A percentile compares a stretch with the other conserved stretches of the same genome.
Conservation (phyloP, 2,888 invertebrate species). For the Flexamia atlantica region DNA sequence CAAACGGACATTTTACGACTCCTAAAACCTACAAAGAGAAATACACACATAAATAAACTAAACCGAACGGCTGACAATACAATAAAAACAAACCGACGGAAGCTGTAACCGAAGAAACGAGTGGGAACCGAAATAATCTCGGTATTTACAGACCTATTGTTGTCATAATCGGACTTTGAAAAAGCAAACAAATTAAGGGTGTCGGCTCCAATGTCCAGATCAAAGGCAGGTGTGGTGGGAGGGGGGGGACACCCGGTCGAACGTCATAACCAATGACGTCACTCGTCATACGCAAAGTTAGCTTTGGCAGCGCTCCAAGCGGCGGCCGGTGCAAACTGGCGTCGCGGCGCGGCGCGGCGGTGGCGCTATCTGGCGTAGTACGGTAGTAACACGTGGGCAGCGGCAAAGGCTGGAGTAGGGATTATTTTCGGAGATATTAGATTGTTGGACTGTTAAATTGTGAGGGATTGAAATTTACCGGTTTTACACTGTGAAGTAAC, state of each 20-base stretch:
- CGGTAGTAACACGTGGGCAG: constrained; percentile 17
- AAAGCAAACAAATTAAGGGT: constrained; percentile 40
- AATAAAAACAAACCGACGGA: not conserved
- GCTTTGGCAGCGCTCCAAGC: constrained; percentile 28
- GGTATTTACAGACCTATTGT: constrained; percentile 44
- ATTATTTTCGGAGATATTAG: too few species aligned
- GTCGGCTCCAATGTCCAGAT: constrained; percentile 45
- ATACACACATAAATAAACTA: constrained; percentile 6
- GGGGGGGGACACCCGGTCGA: not conserved
- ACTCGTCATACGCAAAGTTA: constrained; percentile 23
- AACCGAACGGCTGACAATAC: constrained; percentile 9
- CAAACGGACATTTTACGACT: not conserved
- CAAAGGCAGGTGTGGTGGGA: constrained; percentile 2
- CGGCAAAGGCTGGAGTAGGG: not conserved
- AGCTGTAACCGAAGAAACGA: constrained; percentile 39
- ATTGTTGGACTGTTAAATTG: too few species aligned
- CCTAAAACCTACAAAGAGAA: constrained; percentile 26
- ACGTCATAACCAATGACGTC: constrained; percentile 21
- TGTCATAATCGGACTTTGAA: constrained; percentile 25
- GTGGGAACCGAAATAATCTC: constrained; percentile 25
- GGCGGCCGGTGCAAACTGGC: not conserved
- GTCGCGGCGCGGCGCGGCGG: not conserved
- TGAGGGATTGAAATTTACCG: too few species aligned
- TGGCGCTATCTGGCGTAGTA: constrained; percentile 9
- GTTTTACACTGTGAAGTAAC: too few species aligned